phyloP scores from a whole-genome alignment of 2,113 vertebrate species.

The Procapra przewalskii region DNA sequence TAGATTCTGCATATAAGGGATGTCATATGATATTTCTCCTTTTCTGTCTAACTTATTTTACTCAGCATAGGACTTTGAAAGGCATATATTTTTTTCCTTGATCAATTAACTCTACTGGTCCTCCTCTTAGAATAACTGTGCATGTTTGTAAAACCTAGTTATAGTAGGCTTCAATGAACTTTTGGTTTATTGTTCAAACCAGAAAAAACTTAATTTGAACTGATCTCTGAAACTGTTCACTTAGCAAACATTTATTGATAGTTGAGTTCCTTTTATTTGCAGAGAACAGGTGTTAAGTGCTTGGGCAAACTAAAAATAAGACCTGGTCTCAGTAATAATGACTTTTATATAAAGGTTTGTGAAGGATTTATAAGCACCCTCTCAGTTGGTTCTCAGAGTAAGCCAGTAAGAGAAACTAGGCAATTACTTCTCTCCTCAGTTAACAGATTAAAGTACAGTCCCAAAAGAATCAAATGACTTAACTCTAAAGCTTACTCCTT shows the following conservation, averaged over 20 bases:
- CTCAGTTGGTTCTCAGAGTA: conserved; percentile 9
- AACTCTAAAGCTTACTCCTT: background rate
- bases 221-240: conserved; percentile 19
- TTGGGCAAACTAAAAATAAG: background rate
- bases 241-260: conserved; percentile 21
- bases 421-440: background rate
- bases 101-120: background rate
- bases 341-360: background rate
- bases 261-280: conserved; percentile 13
- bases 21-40: background rate
- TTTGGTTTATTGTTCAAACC: conserved; percentile 24
- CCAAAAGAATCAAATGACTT: background rate
- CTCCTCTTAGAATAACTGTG: background rate
- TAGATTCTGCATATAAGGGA: background rate
- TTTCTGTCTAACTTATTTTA: background rate
- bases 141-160: background rate
- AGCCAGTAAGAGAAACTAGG: background rate
- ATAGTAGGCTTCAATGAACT: background rate
- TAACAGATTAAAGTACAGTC: background rate
- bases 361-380: background rate
- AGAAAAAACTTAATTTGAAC: conserved; percentile 23
- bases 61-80: background rate
- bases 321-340: background rate
- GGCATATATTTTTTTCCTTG: background rate
- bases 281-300: background rate